Evolutionary conservation across 1,140 invertebrate genomes (phyloP).

Genomic region (Tigriopus japonicus): DNA sequence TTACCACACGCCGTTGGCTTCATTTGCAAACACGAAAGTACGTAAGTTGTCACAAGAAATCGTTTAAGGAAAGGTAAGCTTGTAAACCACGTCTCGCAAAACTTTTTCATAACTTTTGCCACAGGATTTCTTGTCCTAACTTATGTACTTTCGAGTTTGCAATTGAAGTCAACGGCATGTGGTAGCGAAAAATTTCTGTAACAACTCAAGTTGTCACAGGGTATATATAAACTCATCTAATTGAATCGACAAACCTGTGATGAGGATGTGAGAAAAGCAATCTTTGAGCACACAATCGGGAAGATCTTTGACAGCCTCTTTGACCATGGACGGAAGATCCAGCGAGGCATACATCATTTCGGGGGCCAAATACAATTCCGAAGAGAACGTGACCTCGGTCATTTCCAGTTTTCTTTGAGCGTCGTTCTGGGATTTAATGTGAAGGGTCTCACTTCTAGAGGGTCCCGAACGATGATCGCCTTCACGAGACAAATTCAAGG

Average conservation of each 20-base stretch:
- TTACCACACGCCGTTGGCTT: too few relatives aligned
- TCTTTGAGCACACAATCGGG: conserved; percentile 26
- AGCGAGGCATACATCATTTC: conserved; percentile 33
- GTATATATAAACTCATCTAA: too few relatives aligned
- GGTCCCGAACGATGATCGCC: conserved; percentile 1
- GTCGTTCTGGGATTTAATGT: conserved; percentile 9
- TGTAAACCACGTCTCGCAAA: too few relatives aligned
- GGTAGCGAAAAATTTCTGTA: too few relatives aligned
- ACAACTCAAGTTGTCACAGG: too few relatives aligned
- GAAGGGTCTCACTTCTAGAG: neutral
- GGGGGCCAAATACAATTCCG: conserved; percentile 31
- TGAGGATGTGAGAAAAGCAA: conserved; percentile 29
- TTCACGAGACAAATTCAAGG: conserved; percentile 26
- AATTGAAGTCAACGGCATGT: too few relatives aligned
- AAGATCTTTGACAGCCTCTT: conserved; percentile 28
- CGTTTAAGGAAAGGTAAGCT: too few relatives aligned
- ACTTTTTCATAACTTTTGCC: too few relatives aligned
- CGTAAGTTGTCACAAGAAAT: too few relatives aligned
- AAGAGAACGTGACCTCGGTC: conserved; percentile 25
- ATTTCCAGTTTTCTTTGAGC: conserved; percentile 5
- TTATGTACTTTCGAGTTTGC: too few relatives aligned
- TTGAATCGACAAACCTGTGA: conserved; percentile 25
- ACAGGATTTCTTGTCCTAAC: too few relatives aligned
- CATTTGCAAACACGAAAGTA: too few relatives aligned
- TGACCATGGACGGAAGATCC: conserved; percentile 28